Percentiles rank a stretch among this genome's conserved stretches.
These are phyloP conservation scores for Nibea coibor DNA, from an alignment of 2,113 vertebrate species.

Conservation along the genomic window DNA sequence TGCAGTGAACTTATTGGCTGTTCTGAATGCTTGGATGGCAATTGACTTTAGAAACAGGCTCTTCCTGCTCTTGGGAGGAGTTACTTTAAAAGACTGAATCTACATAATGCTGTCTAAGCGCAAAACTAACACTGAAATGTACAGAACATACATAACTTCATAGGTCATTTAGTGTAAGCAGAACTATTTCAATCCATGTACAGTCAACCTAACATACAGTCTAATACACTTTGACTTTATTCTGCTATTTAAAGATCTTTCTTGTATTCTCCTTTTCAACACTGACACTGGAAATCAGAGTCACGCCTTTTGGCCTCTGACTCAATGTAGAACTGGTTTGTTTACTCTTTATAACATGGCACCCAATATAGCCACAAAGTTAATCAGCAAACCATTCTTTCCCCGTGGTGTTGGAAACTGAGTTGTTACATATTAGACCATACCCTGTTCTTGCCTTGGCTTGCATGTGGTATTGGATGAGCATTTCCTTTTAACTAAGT, in stretches of 20 bases:
- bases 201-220: not conserved
- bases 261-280: not conserved
- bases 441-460: no score
- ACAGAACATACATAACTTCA: not conserved
- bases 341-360: not conserved
- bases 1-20: not conserved
- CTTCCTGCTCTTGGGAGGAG: slow-evolving; percentile 22
- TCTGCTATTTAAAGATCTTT: not conserved
- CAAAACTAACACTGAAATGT: not conserved
- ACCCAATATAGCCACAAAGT: not conserved
- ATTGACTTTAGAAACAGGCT: slow-evolving; percentile 21
- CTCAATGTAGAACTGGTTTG: not conserved
- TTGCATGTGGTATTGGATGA: no score
- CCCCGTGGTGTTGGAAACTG: not conserved
- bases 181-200: not conserved
- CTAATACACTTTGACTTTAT: not conserved
- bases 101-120: not conserved
- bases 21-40: not conserved
- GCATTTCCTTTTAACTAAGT: not conserved
- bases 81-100: not conserved
- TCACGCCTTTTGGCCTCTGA: not conserved
- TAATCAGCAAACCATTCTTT: not conserved
- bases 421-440: no score
- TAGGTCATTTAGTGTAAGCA: not conserved
- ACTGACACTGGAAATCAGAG: not conserved